These are phyloP conservation scores for Micrasema longulum DNA, from an alignment of 1,140 invertebrate species.

Conservation along the genomic window DNA sequence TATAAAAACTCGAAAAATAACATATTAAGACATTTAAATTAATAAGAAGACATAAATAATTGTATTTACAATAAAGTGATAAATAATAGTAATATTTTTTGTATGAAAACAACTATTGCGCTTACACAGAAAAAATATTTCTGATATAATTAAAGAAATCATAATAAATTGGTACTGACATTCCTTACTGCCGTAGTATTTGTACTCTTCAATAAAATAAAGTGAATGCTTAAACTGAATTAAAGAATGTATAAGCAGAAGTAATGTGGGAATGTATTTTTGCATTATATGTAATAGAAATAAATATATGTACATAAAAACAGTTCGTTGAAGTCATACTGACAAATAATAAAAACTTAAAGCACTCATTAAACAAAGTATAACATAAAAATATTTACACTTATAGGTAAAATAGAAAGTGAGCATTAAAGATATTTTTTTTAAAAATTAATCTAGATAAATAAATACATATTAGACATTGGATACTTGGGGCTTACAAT, in stretches of 20 bases:
- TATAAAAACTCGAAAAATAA: background rate
- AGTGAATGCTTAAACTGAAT: no score
- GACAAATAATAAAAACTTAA: constrained; percentile 17
- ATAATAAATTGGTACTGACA: no score
- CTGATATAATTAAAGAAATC: no score
- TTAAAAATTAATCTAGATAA: no score
- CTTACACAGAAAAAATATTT: no score
- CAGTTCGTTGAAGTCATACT: constrained; percentile 16
- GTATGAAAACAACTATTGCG: constrained; percentile 10
- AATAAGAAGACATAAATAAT: constrained; percentile 4
- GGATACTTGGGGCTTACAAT: no score
- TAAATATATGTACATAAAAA: background rate
- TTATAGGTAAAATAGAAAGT: constrained; percentile 9
- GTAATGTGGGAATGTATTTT: constrained; percentile 16
- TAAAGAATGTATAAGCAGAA: background rate
- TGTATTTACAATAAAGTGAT: constrained; percentile 3
- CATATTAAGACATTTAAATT: no score
- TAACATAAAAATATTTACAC: constrained; percentile 20
- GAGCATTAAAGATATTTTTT: constrained; percentile 18
- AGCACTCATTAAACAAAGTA: constrained; percentile 7
- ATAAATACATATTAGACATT: no score
- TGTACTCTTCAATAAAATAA: no score
- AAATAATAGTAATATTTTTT: background rate
- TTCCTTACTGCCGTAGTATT: no score
- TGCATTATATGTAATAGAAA: background rate